A percentile compares a stretch with the other conserved stretches of the same genome.
phyloP scores from a whole-genome alignment of 2,888 invertebrate species.

The Linnaemya vulpina region DNA sequence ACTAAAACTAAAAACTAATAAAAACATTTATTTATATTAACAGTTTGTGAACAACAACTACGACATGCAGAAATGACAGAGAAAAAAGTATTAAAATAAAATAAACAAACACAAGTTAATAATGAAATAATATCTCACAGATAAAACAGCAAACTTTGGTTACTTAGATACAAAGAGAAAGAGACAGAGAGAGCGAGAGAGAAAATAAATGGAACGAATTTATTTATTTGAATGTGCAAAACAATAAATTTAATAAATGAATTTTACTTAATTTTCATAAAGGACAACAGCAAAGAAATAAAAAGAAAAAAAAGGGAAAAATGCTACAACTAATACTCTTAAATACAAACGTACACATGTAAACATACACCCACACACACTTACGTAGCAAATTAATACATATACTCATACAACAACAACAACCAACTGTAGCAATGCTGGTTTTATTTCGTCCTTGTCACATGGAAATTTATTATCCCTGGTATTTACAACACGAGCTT shows the following conservation, averaged over 20 bases:
- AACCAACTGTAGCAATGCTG: constrained; percentile 17
- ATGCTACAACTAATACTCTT: constrained; percentile 30
- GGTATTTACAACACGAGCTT: constrained; percentile 69
- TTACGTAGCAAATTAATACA: not conserved
- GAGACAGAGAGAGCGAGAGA: not conserved
- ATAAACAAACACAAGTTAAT: constrained; percentile 1
- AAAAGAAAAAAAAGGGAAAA: not conserved
- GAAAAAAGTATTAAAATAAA: not conserved
- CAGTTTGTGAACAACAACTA: constrained; percentile 53
- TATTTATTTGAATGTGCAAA: constrained; percentile 39
- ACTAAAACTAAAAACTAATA: too few relatives aligned
- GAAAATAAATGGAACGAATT: constrained; percentile 4
- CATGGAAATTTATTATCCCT: constrained; percentile 71
- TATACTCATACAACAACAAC: not conserved
- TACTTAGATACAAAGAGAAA: not conserved
- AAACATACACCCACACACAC: not conserved
- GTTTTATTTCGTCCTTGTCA: constrained; percentile 67
- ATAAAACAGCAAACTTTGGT: constrained; percentile 21
- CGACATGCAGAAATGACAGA: not conserved
- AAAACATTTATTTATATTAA: constrained; percentile 51
- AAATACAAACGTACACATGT: not conserved
- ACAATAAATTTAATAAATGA: constrained; percentile 67
- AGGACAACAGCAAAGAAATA: constrained; percentile 42
- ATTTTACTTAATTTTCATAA: constrained; percentile 62
- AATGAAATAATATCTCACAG: constrained; percentile 34